Evolutionary conservation across 2,888 invertebrate genomes (phyloP).

Genomic region (Oxyteleia sp.): DNA sequence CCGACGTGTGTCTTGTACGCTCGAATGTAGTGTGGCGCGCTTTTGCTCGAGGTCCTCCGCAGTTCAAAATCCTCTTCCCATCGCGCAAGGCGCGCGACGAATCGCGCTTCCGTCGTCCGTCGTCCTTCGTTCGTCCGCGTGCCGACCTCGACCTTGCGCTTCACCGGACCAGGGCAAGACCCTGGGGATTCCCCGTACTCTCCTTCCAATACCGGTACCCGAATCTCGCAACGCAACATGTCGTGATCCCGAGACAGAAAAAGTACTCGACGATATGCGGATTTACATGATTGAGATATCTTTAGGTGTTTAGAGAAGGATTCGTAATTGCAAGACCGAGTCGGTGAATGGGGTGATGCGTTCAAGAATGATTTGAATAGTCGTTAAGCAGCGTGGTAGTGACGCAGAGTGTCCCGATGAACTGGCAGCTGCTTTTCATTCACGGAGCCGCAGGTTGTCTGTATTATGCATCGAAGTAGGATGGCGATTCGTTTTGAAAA

Average conservation of each 20-base stretch:
- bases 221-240: too few relatives aligned
- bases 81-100: slow-evolving; percentile 73
- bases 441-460: too few relatives aligned
- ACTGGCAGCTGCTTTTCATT: too few relatives aligned
- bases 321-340: slow-evolving; percentile 12
- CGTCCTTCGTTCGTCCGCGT: slow-evolving; percentile 2
- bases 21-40: slow-evolving; percentile 76
- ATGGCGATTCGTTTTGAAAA: too few relatives aligned
- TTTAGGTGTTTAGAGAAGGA: slow-evolving; percentile 12
- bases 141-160: slow-evolving; percentile 41
- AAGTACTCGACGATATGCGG: too few relatives aligned
- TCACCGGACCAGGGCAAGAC: not conserved
- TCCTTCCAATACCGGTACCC: slow-evolving; percentile 15
- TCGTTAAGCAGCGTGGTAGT: slow-evolving; percentile 29
- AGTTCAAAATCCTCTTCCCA: slow-evolving; percentile 76
- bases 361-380: slow-evolving; percentile 56
- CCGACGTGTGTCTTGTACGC: slow-evolving; percentile 75
- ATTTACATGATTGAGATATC: slow-evolving; percentile 23
- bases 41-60: slow-evolving; percentile 75
- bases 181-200: not conserved
- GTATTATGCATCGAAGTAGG: too few relatives aligned
- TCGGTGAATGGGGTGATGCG: slow-evolving; percentile 29
- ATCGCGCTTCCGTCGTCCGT: slow-evolving; percentile 45
- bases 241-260: too few relatives aligned
- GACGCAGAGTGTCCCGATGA: slow-evolving; percentile 56